Conservation (phyloP, 1,140 invertebrate species). For the Cyclina sinensis region DNA sequence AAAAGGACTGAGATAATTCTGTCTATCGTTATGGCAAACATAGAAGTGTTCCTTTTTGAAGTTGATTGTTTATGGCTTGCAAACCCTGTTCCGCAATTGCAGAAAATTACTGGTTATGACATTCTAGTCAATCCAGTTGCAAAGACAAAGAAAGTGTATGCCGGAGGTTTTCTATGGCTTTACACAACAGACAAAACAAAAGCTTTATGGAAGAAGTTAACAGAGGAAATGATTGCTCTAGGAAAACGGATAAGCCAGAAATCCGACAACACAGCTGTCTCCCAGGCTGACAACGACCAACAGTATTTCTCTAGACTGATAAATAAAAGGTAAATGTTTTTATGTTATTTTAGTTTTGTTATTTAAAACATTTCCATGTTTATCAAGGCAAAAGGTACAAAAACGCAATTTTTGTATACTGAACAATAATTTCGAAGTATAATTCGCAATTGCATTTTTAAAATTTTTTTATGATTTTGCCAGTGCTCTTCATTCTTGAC, state of each 20-base stretch:
- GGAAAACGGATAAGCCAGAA: constrained; percentile 61
- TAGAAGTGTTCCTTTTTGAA: constrained; percentile 80
- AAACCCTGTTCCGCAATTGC: constrained; percentile 71
- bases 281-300: constrained; percentile 77
- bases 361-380: no score
- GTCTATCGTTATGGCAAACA: constrained; percentile 67
- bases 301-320: constrained; percentile 69
- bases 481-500: no score
- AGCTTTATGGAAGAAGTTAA: constrained; percentile 71
- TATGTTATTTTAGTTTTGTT: no score
- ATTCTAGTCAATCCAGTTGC: constrained; percentile 74
- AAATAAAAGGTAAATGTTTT: constrained; percentile 37
- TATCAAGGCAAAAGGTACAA: no score
- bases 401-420: no score
- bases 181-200: constrained; percentile 72
- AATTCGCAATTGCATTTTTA: no score
- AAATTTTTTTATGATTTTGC: no score
- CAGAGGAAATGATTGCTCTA: constrained; percentile 61
- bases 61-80: constrained; percentile 81
- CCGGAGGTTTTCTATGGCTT: constrained; percentile 77
- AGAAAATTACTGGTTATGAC: constrained; percentile 62
- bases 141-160: constrained; percentile 47
- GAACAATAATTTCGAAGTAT: no score
- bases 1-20: constrained; percentile 73
- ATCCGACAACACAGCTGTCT: constrained; percentile 33